Base-by-base conservation (phyloP, 2,113 vertebrate species). In the Barbus barbus region DNA sequence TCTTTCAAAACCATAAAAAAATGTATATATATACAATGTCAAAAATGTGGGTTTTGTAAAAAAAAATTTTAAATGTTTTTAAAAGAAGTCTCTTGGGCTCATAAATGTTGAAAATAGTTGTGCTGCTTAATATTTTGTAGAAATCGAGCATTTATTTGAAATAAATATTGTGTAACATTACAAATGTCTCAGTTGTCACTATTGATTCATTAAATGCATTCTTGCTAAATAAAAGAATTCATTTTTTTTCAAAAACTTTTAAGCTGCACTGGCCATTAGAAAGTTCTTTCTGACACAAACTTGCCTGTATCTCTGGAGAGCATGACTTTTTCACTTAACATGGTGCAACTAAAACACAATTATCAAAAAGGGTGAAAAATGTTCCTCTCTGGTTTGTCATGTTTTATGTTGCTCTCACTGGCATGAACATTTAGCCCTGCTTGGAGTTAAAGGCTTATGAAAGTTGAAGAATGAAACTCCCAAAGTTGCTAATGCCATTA, bases 401-500 rank as follows among this genome's bases (percentile, higher is more conserved):
- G 74, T 85, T 85, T 83, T 67, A 85, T 74, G 87, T 84, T 87
- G 80, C 77, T 80, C 85, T 89, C 86, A 56, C 53, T 79, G 86
- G 89, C 81, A 46, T 85, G 83, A 72, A 83, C 87, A 84, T 87
- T 87, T 91, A 90, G 90, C 91, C 91, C 87, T 84, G 88, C 91
- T 78, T 80, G 76, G 92, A 90, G 89, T 86, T 69, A 86, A 90
- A 41, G 89, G 89, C 86, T 90, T 93, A 91, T 91, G 86, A 87
- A 91, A 93, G 89, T 91, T 87, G 76, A 44, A 79, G 38, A 73
- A 56, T 16, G 48, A 85, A 86, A 93, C 90, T 90, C 90, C 61
- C 78, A 67, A 67, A 67, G 26, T 81, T 81, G 58, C 78, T 81
- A 67, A 78, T 78, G 86, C 83, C 77, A 73, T 90, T 82, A 85